Evolutionary conservation across 2,888 invertebrate species (phyloP).

Genomic region (Mythimna albipuncta): DNA sequence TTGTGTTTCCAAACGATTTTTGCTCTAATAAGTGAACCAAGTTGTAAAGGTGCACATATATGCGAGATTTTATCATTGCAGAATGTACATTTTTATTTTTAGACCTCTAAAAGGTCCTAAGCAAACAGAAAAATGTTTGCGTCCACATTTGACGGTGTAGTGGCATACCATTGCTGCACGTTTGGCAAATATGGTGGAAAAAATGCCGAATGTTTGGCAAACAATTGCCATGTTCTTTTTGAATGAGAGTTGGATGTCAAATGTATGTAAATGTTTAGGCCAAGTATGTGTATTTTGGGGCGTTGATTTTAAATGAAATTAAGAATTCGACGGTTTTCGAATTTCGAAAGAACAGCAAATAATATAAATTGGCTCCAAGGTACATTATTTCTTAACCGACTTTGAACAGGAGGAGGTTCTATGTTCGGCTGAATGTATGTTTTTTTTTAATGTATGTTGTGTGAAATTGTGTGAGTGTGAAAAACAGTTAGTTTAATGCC

Average conservation of each 20-base stretch:
- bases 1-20: not conserved
- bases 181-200: constrained; percentile 46
- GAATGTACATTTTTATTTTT: constrained; percentile 35
- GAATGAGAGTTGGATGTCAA: constrained; percentile 5
- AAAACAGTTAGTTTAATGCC: too few relatives aligned
- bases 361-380: too few relatives aligned
- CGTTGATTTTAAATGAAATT: not conserved
- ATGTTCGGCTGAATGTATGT: too few relatives aligned
- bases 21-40: not conserved
- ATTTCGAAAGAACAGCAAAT: not conserved
- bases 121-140: constrained; percentile 41
- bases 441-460: too few relatives aligned
- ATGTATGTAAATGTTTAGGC: not conserved
- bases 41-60: not conserved
- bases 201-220: constrained; percentile 38
- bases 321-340: not conserved
- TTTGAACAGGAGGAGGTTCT: too few relatives aligned
- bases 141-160: constrained; percentile 5
- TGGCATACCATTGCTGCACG: constrained; percentile 32
- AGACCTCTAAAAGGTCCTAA: constrained; percentile 27
- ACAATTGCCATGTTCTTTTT: constrained; percentile 19
- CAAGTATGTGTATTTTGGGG: not conserved
- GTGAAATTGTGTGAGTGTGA: too few relatives aligned
- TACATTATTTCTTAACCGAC: too few relatives aligned
- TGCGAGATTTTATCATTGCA: not conserved